phyloP scores from a whole-genome alignment of 2,888 invertebrate genomes.

The Linnaemya vulpina region DNA sequence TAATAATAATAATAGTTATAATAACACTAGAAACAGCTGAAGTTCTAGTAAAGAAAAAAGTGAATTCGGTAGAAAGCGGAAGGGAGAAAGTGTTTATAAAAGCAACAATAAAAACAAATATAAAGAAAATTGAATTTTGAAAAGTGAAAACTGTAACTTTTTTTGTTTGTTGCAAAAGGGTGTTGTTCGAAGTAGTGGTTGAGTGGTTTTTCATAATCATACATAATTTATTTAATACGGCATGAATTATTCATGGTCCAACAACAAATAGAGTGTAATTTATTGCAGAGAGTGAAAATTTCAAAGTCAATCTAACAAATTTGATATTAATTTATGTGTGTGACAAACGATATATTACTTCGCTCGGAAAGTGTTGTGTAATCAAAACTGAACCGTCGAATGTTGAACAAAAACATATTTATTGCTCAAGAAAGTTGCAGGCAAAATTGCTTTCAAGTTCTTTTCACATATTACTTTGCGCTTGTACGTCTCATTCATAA shows the following conservation, averaged over 20 bases:
- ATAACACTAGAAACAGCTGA: constrained; percentile 6
- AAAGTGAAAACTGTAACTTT: constrained; percentile 1
- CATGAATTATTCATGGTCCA: background rate
- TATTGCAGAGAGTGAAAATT: too few species aligned
- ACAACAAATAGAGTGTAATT: constrained; percentile 32
- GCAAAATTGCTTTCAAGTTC: constrained; percentile 5
- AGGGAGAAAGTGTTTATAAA: constrained; percentile 41
- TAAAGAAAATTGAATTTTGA: constrained; percentile 22
- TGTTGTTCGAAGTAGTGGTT: constrained; percentile 10
- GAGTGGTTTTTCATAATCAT: background rate
- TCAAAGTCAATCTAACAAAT: background rate
- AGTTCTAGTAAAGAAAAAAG: constrained; percentile 47
- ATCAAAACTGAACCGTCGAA: constrained; percentile 41
- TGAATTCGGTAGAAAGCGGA: constrained; percentile 55
- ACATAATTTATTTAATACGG: background rate
- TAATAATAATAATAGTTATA: background rate
- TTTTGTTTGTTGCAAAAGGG: background rate
- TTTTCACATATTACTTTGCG: background rate
- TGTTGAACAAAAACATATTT: background rate
- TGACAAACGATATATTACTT: background rate
- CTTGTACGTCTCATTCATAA: background rate
- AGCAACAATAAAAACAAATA: constrained; percentile 34
- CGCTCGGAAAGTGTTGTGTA: constrained; percentile 57
- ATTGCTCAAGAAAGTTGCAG: constrained; percentile 13
- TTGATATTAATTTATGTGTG: background rate